Evolutionary conservation across 2,797 vertebrate genomes (phyloP).

Genomic region (Anguilla anguilla): DNA sequence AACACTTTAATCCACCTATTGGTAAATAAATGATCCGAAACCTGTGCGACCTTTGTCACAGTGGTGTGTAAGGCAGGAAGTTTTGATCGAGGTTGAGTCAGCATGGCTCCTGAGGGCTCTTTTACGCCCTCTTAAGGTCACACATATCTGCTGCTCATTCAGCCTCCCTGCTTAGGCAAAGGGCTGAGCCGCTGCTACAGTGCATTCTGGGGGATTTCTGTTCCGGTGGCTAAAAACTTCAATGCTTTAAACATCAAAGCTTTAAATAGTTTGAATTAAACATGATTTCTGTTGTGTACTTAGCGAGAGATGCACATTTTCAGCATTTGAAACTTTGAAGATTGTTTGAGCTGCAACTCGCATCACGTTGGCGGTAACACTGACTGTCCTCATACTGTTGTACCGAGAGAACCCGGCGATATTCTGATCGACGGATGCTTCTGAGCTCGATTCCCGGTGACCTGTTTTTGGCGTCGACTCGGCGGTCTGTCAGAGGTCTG

Average conservation of each 20-base stretch:
- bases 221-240: neutral
- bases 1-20: neutral
- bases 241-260: neutral
- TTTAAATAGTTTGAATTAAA: neutral
- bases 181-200: neutral
- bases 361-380: neutral
- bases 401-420: neutral
- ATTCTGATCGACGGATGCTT: neutral
- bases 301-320: neutral
- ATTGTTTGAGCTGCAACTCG: neutral
- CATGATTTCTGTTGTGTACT: neutral
- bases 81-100: neutral
- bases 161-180: neutral
- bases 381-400: neutral
- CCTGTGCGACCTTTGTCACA: neutral
- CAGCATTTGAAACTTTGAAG: neutral
- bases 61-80: neutral
- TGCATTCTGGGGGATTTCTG: neutral
- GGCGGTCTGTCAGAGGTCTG: neutral
- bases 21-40: neutral
- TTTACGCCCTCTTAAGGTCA: neutral
- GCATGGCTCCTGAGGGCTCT: neutral
- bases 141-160: neutral
- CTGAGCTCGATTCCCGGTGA: neutral
- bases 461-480: neutral